phyloP scores from a whole-genome alignment of 2,888 invertebrate genomes.

The Oscheius onirici region DNA sequence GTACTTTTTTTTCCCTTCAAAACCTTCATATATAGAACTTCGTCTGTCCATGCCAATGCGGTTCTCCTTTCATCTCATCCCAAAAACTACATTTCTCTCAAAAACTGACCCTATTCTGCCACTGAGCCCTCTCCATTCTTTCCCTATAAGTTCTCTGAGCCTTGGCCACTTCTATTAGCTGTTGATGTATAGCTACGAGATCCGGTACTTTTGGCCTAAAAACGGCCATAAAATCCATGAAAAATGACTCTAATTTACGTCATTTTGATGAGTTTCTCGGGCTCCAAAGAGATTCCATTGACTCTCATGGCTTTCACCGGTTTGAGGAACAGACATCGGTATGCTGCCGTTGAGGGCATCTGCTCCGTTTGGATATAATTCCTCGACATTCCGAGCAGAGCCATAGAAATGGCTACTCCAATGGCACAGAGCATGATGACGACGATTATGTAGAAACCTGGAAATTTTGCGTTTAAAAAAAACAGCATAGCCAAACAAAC shows the following conservation, averaged over 20 bases:
- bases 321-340: slow-evolving; percentile 36
- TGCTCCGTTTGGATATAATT: slow-evolving; percentile 48
- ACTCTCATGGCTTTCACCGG: slow-evolving; percentile 34
- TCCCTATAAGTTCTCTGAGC: slow-evolving; percentile 61
- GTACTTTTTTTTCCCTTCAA: background rate
- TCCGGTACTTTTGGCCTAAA: slow-evolving; percentile 54
- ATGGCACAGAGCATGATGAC: slow-evolving; percentile 69
- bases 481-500: too few relatives aligned
- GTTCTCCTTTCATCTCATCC: background rate
- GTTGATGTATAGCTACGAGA: slow-evolving; percentile 51
- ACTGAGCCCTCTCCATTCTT: slow-evolving; percentile 46
- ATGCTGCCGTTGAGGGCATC: slow-evolving; percentile 40
- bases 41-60: too few relatives aligned
- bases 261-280: slow-evolving; percentile 24
- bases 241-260: slow-evolving; percentile 2
- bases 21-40: too few relatives aligned
- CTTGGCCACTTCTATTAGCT: slow-evolving; percentile 55
- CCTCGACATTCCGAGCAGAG: slow-evolving; percentile 55
- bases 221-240: background rate
- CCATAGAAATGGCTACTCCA: slow-evolving; percentile 69
- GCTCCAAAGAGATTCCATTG: slow-evolving; percentile 20
- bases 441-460: slow-evolving; percentile 66
- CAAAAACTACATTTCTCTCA: background rate
- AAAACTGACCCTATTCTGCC: slow-evolving; percentile 18
- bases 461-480: too few relatives aligned